Percentiles rank a stretch among this genome's conserved stretches.
These are phyloP conservation scores for Daphoenositta chrysoptera DNA, from an alignment of 2,113 vertebrate genomes.

Conservation along the genomic window DNA sequence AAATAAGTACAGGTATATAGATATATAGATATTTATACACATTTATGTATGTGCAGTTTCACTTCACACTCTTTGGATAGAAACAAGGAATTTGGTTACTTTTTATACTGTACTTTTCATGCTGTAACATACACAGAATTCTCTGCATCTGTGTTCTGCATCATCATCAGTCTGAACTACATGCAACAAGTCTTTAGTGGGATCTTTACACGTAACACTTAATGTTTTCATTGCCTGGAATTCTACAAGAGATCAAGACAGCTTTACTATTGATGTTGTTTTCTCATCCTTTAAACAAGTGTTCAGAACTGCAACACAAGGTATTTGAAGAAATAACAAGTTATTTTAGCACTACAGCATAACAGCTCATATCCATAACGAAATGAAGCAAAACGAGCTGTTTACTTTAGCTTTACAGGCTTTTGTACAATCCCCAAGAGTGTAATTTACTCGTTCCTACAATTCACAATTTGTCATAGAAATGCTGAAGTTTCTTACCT, in stretches of 20 bases:
- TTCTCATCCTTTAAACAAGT: not conserved
- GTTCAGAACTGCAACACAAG: not conserved
- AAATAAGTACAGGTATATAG: not conserved
- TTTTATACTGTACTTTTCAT: not conserved
- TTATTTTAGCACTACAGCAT: not conserved
- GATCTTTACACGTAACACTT: not conserved
- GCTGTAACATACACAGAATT: not conserved
- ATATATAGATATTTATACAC: not conserved
- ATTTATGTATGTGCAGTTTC: not conserved
- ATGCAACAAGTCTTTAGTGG: not conserved
- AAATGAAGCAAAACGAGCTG: not conserved
- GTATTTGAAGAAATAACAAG: not conserved
- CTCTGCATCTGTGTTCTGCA: not conserved
- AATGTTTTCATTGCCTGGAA: not conserved
- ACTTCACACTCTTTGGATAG: not conserved
- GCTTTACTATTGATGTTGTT: not conserved
- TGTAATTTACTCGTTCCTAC: not conserved
- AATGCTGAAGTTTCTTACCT: constrained; percentile 76
- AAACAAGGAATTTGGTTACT: not conserved
- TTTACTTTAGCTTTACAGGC: not conserved
- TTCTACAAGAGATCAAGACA: not conserved
- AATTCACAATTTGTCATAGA: not conserved
- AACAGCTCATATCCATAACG: not conserved
- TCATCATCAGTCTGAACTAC: not conserved
- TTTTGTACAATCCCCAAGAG: not conserved